Conservation (phyloP, 2,888 invertebrate genomes). For the Habrosyne pyritoides region DNA sequence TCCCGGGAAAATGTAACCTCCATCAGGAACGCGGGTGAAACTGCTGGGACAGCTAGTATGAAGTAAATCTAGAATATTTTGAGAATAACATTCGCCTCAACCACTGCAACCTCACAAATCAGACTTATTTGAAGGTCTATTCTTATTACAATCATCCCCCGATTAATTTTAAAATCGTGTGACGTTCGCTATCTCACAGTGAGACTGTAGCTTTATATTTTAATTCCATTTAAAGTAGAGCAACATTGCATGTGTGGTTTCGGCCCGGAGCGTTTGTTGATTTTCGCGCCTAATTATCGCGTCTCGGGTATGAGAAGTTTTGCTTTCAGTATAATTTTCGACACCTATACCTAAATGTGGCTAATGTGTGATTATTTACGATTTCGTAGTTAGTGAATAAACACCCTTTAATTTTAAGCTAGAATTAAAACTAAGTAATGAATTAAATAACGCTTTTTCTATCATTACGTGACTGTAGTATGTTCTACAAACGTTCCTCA, state of each 20-base stretch:
- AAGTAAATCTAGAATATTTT: no score
- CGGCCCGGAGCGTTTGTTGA: slow-evolving; percentile 33
- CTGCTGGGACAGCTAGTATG: no score
- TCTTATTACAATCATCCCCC: no score
- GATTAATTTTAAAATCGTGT: not conserved
- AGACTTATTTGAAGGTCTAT: no score
- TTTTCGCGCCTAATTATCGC: slow-evolving; percentile 36
- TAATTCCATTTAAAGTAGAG: slow-evolving; percentile 30
- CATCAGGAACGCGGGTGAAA: no score
- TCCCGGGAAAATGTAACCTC: no score
- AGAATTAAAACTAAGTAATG: not conserved
- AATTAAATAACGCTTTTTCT: no score
- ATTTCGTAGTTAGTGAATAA: not conserved
- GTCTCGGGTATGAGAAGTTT: slow-evolving; percentile 26
- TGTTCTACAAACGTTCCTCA: no score
- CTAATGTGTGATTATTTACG: not conserved
- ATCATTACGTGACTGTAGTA: no score
- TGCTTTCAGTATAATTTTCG: slow-evolving; percentile 23
- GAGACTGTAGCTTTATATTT: slow-evolving; percentile 21
- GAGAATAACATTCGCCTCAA: no score
- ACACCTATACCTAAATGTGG: slow-evolving; percentile 16
- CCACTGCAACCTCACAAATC: no score
- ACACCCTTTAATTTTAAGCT: not conserved
- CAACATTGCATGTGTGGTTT: slow-evolving; percentile 20
- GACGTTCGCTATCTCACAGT: not conserved